Base-by-base conservation (phyloP, 2,113 vertebrate genomes). In the Sciurus niger region DNA sequence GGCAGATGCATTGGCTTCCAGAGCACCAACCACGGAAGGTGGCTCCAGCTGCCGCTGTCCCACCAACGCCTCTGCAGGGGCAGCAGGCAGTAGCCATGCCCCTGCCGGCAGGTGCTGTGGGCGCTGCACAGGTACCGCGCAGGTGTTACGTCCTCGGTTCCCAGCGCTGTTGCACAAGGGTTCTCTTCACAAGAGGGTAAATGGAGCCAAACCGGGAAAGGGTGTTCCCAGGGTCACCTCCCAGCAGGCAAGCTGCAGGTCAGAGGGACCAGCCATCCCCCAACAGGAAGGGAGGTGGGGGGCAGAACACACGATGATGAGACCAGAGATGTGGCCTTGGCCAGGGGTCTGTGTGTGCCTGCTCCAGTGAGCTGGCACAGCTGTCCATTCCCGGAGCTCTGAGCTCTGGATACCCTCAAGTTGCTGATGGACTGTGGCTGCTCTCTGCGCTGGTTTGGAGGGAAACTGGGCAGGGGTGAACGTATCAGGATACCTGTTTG, bases 21-120 rank as follows among this genome's bases (percentile, higher is more conserved):
- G 25, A 30, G 30, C 17, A 9, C 14, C 20, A 18, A 40, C n/a
- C 4, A 0, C 1, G 9, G 13, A 46, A 43, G 6, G 40, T 17
- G 10, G 24, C 10, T 4, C 28, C 30, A 37, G 51, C 48, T 79
- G 34, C 48, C 48, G 8, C 20, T 74, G 40, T 82, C 46, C 11
- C 20, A 51, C 20, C 25, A 34, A 46, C 9, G 18, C 30, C 30
- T n/a, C 34, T 16, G 55, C 6, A 5, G 18, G 55, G 18, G 55
- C 55, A 20, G 55, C 55, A 58, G 55, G 55, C 55, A 55, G 55
- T 8, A 20, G 55, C 5, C 5, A 55, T 55, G 55, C 55, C 6
- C 55, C 55, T 40, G 40, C 6, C 55, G 5, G 7, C 58, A 25
- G 58, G 40, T 40, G 40, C 40, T 40, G 40, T 40, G 40, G 40